These are phyloP conservation scores for Horisme vitalbata DNA, from an alignment of 2,888 invertebrate genomes.

Conservation along the genomic window DNA sequence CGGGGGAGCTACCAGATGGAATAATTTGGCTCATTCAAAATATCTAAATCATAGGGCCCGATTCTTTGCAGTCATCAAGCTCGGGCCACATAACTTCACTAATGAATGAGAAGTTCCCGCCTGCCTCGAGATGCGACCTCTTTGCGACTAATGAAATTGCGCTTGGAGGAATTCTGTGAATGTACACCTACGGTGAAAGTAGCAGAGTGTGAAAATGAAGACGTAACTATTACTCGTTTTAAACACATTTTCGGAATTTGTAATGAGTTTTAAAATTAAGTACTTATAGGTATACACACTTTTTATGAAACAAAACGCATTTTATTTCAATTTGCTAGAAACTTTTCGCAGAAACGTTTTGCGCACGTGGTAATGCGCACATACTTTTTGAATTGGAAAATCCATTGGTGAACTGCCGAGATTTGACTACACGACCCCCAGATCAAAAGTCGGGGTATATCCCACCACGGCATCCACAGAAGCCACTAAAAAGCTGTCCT, in stretches of 20 bases:
- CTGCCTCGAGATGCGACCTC: constrained; percentile 52
- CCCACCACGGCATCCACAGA: too few relatives aligned
- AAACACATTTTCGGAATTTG: constrained; percentile 9
- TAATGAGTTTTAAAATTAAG: constrained; percentile 7
- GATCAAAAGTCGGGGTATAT: too few relatives aligned
- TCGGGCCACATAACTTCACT: constrained; percentile 56
- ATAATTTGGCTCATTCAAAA: not conserved
- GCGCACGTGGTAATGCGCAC: too few relatives aligned
- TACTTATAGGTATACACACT: too few relatives aligned
- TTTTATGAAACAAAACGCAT: too few relatives aligned
- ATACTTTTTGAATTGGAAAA: too few relatives aligned
- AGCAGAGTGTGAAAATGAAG: constrained; percentile 33
- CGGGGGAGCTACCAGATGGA: too few relatives aligned
- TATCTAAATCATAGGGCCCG: constrained; percentile 46
- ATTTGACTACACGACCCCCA: too few relatives aligned
- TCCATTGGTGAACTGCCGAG: too few relatives aligned
- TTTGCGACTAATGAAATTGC: constrained; percentile 68
- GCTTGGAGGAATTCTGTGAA: constrained; percentile 45
- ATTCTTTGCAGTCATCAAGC: constrained; percentile 44
- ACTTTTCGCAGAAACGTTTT: too few relatives aligned
- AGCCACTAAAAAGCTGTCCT: too few relatives aligned
- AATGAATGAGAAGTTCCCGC: constrained; percentile 64
- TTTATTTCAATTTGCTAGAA: too few relatives aligned
- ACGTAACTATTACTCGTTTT: constrained; percentile 30
- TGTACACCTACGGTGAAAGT: constrained; percentile 27